These are phyloP conservation scores for Leptinotarsa tumamoca DNA, from an alignment of 2,888 invertebrate species.

Conservation along the genomic window DNA sequence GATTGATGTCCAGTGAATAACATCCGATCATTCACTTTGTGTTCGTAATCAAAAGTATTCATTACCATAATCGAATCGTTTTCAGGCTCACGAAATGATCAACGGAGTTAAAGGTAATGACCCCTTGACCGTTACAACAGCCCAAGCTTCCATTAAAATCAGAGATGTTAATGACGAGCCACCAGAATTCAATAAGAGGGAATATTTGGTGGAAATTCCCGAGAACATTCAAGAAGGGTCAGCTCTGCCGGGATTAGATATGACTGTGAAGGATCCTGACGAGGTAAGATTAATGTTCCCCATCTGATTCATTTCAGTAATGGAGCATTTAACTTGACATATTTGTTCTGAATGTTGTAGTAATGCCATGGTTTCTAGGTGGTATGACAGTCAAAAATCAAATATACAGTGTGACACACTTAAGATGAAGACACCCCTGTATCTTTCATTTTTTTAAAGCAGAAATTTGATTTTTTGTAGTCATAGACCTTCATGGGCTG, in stretches of 20 bases:
- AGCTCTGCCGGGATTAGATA: slow-evolving; percentile 83
- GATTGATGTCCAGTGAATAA: no score
- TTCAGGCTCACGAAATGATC: slow-evolving; percentile 81
- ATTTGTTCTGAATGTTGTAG: not conserved
- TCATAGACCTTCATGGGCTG: no score
- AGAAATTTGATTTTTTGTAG: no score
- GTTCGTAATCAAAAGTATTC: not conserved
- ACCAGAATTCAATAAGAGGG: slow-evolving; percentile 84
- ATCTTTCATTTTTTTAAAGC: no score
- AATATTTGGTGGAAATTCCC: slow-evolving; percentile 83
- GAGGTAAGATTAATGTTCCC: slow-evolving; percentile 71
- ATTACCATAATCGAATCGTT: slow-evolving; percentile 32
- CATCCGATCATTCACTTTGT: no score
- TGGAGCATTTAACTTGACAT: not conserved
- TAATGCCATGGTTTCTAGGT: no score
- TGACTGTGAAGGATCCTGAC: slow-evolving; percentile 89
- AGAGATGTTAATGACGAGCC: slow-evolving; percentile 92
- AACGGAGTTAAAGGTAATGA: slow-evolving; percentile 79
- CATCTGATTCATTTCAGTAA: not conserved
- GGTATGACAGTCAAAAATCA: no score
- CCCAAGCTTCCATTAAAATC: slow-evolving; percentile 85
- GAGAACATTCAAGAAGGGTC: slow-evolving; percentile 87
- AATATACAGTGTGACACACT: no score
- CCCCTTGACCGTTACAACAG: slow-evolving; percentile 75
- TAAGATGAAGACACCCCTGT: no score